phyloP scores from a whole-genome alignment of 2,797 vertebrate species.

The Sebastes steindachneri region DNA sequence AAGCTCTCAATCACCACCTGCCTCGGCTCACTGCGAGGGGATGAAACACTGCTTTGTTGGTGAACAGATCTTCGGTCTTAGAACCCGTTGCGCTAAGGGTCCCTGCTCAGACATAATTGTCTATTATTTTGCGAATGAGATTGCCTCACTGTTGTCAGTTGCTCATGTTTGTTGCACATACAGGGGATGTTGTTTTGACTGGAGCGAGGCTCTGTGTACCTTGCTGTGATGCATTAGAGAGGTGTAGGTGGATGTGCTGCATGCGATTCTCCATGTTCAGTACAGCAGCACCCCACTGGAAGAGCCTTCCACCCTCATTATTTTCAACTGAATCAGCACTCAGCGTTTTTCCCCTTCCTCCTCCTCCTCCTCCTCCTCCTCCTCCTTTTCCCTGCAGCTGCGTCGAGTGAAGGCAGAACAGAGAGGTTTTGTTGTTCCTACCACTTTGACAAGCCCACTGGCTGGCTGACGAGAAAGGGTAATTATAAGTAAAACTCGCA shows the following conservation, averaged over 20 bases:
- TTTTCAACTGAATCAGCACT: constrained; percentile 69
- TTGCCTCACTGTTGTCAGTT: constrained; percentile 37
- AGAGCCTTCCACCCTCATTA: constrained; percentile 76
- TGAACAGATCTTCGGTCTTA: constrained; percentile 38
- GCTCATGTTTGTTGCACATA: constrained; percentile 22
- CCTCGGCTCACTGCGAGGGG: constrained; percentile 18
- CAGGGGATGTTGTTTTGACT: constrained; percentile 48
- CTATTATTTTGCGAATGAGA: constrained; percentile 47
- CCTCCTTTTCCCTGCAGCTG: constrained; percentile 26
- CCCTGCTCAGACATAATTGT: constrained; percentile 39
- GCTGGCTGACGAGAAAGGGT: constrained; percentile 52
- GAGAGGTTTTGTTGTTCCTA: constrained; percentile 52
- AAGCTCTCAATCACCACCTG: constrained; percentile 53
- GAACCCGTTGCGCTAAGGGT: constrained; percentile 33
- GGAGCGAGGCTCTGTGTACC: constrained; percentile 33
- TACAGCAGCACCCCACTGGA: constrained; percentile 54
- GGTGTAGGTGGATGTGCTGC: constrained; percentile 61
- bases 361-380: not conserved
- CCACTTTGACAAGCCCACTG: constrained; percentile 49
- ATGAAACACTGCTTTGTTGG: constrained; percentile 50
- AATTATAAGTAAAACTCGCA: constrained; percentile 62
- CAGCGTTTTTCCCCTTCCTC: constrained; percentile 1
- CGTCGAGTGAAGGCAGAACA: constrained; percentile 47
- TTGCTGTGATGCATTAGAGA: constrained; percentile 52
- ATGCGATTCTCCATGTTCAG: constrained; percentile 54